phyloP scores from a whole-genome alignment of 2,797 vertebrate genomes.

The Nothura maculosa region DNA sequence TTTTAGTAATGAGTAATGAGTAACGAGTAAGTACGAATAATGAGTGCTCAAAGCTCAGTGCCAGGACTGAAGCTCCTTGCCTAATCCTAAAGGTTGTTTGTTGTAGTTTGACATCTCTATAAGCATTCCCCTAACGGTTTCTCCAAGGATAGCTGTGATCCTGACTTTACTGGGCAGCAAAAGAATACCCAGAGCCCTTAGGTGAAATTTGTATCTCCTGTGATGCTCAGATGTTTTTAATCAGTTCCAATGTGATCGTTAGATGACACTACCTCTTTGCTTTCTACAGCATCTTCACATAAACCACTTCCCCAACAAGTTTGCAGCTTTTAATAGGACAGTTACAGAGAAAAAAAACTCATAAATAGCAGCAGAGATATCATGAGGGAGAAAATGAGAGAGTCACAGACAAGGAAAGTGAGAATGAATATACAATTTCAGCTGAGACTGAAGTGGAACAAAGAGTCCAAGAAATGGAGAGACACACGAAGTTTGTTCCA shows the following conservation, averaged over 20 bases:
- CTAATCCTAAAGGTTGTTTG: background rate
- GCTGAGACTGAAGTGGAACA: constrained; percentile 31
- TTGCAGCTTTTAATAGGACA: background rate
- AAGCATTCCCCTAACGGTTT: background rate
- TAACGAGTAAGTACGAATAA: background rate
- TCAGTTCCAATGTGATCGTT: background rate
- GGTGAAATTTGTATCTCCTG: background rate
- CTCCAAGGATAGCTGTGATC: background rate
- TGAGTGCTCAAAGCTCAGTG: background rate
- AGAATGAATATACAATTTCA: constrained; percentile 9
- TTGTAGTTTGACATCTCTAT: background rate
- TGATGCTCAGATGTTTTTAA: fast-evolving
- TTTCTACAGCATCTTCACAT: background rate
- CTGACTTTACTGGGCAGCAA: background rate
- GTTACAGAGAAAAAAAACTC: background rate
- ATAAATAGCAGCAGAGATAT: constrained; percentile 35
- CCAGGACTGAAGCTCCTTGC: fast-evolving
- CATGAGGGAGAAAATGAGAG: background rate
- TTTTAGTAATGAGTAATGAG: background rate
- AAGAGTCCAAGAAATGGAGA: background rate
- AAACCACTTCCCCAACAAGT: background rate
- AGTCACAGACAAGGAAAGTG: constrained; percentile 12
- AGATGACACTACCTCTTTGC: background rate
- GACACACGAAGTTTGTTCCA: background rate
- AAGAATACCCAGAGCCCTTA: background rate